Evolutionary conservation across 2,797 vertebrate species (phyloP).

Genomic region (Forpus xanthops): DNA sequence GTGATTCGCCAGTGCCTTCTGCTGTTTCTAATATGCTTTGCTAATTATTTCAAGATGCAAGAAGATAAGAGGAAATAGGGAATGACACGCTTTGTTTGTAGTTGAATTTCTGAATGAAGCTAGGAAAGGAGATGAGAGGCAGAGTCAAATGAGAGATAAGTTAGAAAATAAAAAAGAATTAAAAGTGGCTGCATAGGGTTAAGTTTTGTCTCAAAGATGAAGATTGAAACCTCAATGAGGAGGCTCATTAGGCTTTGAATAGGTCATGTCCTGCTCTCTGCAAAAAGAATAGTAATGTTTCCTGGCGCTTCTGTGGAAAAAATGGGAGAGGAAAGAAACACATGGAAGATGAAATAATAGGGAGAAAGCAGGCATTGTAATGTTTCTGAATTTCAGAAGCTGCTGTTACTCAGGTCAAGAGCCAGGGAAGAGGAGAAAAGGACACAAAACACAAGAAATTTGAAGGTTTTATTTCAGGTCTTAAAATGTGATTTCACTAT

Average conservation of each 20-base stretch:
- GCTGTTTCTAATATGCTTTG: background rate
- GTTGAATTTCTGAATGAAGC: background rate
- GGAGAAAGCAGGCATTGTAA: background rate
- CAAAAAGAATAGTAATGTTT: slow-evolving; percentile 1
- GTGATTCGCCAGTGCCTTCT: background rate
- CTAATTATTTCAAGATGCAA: background rate
- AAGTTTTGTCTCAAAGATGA: background rate
- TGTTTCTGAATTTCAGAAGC: slow-evolving; percentile 9
- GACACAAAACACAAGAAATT: background rate
- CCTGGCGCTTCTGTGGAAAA: background rate
- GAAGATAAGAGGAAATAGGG: background rate
- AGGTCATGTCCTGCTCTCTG: background rate
- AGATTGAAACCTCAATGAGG: background rate
- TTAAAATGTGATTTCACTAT: background rate
- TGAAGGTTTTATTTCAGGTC: background rate
- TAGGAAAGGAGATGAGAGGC: background rate
- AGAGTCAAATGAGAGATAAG: background rate
- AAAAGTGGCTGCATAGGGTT: background rate
- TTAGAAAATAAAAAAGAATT: background rate
- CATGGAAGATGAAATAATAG: background rate
- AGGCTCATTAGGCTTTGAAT: slow-evolving; percentile 31
- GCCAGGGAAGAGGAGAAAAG: background rate
- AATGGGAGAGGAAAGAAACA: background rate
- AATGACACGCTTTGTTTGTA: background rate
- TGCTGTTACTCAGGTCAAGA: slow-evolving; percentile 20